A percentile compares a stretch with the other conserved stretches of the same genome.
Conservation (phyloP, 2,888 invertebrate genomes). For the Diploptera punctata region DNA sequence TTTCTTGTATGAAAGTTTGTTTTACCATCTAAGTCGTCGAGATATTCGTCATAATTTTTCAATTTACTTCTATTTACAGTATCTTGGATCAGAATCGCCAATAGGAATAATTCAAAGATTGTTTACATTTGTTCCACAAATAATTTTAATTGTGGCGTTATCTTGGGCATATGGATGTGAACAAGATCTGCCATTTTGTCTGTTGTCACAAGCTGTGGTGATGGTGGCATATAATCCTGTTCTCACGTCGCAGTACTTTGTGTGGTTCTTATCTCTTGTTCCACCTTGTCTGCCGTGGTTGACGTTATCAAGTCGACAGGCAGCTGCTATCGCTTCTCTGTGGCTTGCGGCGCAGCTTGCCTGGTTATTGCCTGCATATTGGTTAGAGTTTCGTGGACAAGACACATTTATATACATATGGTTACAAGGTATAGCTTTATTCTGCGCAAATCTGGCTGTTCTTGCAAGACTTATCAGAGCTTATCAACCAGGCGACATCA, state of each 20-base stretch:
- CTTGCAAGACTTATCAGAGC: conserved; percentile 63
- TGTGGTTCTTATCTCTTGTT: conserved; percentile 93
- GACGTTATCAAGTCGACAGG: conserved; percentile 59
- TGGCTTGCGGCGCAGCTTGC: conserved; percentile 79
- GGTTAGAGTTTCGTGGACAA: conserved; percentile 86
- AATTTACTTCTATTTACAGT: conserved; percentile 91
- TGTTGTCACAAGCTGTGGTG: conserved; percentile 84
- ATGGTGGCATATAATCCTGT: conserved; percentile 96
- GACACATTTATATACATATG: conserved; percentile 88
- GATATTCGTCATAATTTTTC: conserved; percentile 98
- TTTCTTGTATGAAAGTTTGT: conserved; percentile 88
- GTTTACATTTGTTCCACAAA: conserved; percentile 69
- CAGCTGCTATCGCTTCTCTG: conserved; percentile 59
- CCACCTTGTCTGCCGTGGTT: conserved; percentile 82
- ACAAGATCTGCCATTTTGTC: conserved; percentile 71
- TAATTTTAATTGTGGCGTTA: conserved; percentile 68
- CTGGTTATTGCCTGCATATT: conserved; percentile 92
- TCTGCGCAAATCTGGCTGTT: conserved; percentile 78
- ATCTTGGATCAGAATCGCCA: conserved; percentile 70
- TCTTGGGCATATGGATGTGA: conserved; percentile 69
- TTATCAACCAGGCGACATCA: conserved; percentile 48
- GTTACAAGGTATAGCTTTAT: conserved; percentile 83
- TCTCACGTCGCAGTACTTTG: conserved; percentile 95
- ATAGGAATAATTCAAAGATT: conserved; percentile 65
- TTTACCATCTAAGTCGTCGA: conserved; percentile 88